Base-by-base conservation (phyloP, 2,888 invertebrate species). In the Dynastes grantii region DNA sequence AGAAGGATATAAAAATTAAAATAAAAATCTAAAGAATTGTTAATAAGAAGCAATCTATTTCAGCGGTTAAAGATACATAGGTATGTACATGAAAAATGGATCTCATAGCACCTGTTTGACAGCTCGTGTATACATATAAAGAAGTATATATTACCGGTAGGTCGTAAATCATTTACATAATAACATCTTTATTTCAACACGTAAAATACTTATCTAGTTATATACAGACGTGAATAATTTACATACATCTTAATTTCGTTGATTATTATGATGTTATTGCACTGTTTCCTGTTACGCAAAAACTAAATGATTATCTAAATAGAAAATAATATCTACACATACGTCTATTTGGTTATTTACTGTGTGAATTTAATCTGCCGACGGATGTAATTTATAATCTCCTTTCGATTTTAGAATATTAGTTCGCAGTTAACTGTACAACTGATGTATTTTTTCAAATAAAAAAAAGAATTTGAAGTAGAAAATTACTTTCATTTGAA, bases 271-370 rank as follows among this genome's bases (percentile, higher is more conserved):
- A 37, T 40, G 45, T 40, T 29, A 1, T 67, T 67, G 67, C 67
- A 67, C 67, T 49, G 45, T 67, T 67, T 67, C 67, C 67, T 67
- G 67, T 40, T 67, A 27, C 67, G 67, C 49, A 45, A 67, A 67
- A 45, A 16, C 8, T 63, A 61, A 53, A n/a, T 53, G 16, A 3
- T 6, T 16, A 53, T 32, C 64, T 64, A 27, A 61, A 61, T 16
- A 61, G 22, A 61, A 64, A 64, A 64, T 37, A 1, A 27, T 6
- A 13, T 29, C 29, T 63, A 29, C 29, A 11, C 32, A 32, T 13
- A 63, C n/a, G 8, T 63, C 27, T 63, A 32, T 32, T 64, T 27
- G n/a, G 53, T 22, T 55, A 55, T 16, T 22, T 55, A 16, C 53
- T 55, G n/a, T 22, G 55, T 55, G 55, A 55, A 55, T 22, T 16